A percentile compares a stretch with the other conserved stretches of the same genome.
Conservation (phyloP, 2,113 vertebrate species). For the Echinops telfairi region DNA sequence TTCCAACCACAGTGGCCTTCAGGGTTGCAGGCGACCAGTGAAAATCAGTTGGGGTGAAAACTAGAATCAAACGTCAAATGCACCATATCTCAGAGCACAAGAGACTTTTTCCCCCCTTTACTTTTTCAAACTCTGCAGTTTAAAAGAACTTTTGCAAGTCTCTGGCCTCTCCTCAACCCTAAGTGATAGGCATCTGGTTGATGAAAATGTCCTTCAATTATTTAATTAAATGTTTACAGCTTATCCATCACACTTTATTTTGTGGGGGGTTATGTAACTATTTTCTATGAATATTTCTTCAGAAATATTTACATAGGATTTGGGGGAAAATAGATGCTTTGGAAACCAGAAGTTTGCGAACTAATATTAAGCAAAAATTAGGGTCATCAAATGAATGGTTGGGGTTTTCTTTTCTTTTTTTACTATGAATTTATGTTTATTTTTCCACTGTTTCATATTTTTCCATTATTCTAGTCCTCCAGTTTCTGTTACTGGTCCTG, state of each 20-base stretch:
- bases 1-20: background rate
- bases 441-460: constrained; percentile 17
- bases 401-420: background rate
- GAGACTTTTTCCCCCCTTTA: background rate
- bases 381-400: background rate
- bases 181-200: background rate
- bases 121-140: background rate
- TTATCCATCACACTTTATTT: background rate
- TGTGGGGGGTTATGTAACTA: background rate
- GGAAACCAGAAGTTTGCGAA: background rate
- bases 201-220: background rate
- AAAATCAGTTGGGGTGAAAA: background rate
- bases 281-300: background rate
- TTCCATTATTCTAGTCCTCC: background rate
- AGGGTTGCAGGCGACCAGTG: background rate
- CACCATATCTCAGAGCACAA: background rate
- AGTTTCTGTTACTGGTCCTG: background rate
- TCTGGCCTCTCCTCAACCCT: background rate
- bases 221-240: background rate
- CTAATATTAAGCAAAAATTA: constrained; percentile 22
- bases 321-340: background rate
- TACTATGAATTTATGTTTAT: constrained; percentile 39
- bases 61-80: background rate
- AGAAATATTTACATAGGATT: constrained; percentile 18
- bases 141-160: background rate